A percentile compares a stretch with the other conserved stretches of the same genome.
phyloP scores from a whole-genome alignment of 2,113 vertebrate genomes.

The Leuciscus idus region DNA sequence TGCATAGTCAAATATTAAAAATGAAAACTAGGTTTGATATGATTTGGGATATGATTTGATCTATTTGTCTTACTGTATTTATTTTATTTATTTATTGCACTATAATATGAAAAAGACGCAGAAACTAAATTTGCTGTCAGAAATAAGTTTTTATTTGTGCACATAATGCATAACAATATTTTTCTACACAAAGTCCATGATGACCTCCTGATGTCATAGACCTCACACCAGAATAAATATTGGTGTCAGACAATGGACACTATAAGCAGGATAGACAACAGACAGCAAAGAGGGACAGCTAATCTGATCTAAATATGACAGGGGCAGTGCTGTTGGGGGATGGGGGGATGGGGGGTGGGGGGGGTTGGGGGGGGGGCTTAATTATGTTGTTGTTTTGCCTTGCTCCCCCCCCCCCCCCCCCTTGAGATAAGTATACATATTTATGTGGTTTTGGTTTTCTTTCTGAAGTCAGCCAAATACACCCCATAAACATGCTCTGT shows the following conservation, averaged over 20 bases:
- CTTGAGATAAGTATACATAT: constrained; percentile 25
- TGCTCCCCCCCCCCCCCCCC: background rate
- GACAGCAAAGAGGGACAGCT: constrained; percentile 44
- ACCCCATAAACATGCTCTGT: too few relatives aligned
- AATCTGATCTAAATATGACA: constrained; percentile 59
- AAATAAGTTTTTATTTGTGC: background rate
- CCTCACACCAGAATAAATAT: constrained; percentile 30
- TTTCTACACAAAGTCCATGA: background rate
- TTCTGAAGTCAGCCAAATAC: constrained; percentile 25
- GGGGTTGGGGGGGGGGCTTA: constrained; percentile 8
- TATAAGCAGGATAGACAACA: constrained; percentile 53
- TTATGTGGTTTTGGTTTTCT: constrained; percentile 2
- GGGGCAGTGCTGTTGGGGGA: background rate
- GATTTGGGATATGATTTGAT: too few relatives aligned
- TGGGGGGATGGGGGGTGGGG: background rate
- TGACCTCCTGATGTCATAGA: background rate
- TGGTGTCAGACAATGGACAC: constrained; percentile 53
- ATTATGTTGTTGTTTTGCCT: constrained; percentile 49
- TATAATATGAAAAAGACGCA: background rate
- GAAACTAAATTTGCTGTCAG: background rate
- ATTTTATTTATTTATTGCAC: background rate
- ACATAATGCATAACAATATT: background rate
- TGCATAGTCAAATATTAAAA: background rate
- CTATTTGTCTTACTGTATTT: too few relatives aligned
- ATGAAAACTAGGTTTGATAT: too few relatives aligned